Conservation (phyloP, 2,797 vertebrate species). For the Microcaecilia unicolor region DNA sequence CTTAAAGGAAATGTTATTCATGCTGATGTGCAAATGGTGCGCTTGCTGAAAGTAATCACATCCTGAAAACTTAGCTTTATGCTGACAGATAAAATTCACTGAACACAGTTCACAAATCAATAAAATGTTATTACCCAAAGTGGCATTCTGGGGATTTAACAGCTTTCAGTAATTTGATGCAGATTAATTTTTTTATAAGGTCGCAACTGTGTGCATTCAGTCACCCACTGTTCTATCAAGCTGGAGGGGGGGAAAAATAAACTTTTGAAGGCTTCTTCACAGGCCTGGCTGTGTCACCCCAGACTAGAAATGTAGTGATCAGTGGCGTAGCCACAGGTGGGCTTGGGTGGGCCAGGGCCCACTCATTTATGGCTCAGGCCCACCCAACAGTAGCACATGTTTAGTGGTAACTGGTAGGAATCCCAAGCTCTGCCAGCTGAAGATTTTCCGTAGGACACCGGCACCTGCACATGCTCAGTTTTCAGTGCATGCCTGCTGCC, state of each 20-base stretch:
- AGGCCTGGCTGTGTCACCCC: too few relatives aligned
- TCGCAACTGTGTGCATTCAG: neutral
- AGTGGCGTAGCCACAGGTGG: too few relatives aligned
- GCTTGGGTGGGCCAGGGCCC: too few relatives aligned
- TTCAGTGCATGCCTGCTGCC: too few relatives aligned
- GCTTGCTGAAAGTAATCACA: constrained; percentile 9
- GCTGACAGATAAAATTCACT: constrained; percentile 15
- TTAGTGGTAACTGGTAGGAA: too few relatives aligned
- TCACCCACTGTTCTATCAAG: neutral
- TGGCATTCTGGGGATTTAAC: constrained; percentile 9
- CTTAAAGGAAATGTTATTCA: constrained; percentile 18
- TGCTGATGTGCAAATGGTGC: constrained; percentile 12
- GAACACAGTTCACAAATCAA: constrained; percentile 10
- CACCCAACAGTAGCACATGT: too few relatives aligned
- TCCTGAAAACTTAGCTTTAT: constrained; percentile 9
- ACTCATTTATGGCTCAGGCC: too few relatives aligned
- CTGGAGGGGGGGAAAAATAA: neutral
- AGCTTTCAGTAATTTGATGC: constrained; percentile 7
- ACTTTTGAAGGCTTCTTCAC: neutral
- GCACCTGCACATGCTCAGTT: too few relatives aligned
- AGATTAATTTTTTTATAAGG: constrained; percentile 1
- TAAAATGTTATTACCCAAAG: constrained; percentile 21
- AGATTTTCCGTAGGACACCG: too few relatives aligned
- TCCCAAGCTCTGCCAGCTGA: too few relatives aligned
- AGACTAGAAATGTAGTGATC: too few relatives aligned